Base-by-base conservation (phyloP, 1,140 invertebrate species). In the Rhysida immarginata region DNA sequence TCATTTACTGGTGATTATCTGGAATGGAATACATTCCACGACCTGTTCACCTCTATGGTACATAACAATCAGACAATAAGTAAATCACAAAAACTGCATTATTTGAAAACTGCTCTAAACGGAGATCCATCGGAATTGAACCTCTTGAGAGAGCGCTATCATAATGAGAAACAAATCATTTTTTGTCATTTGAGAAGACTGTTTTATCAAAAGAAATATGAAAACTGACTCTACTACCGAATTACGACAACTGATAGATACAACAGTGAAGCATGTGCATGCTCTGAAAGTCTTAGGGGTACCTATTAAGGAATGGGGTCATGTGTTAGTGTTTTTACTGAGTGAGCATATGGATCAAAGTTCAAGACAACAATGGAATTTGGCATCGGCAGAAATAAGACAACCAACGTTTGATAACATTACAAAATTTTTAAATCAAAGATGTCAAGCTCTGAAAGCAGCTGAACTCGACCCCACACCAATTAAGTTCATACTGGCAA, bases 21-120 rank as follows among this genome's bases (percentile, higher is more conserved):
- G 1, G 58, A 59, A 14, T 59, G 58, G 58, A 43, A 29, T 1
- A 26, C 58, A 24, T 59, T 59, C 25, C 35, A 46, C 21, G 58
- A 59, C 35, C 35, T 54, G 2, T 59, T 54, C 29, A 26, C 24
- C 2, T 26, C 55, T 13, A 49, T 20, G 1, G 25, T 59, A 14
- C 58, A 59, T 23, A 46, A 27, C 23, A 54, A 57, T 14, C 5
- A 1, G 2, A 18, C n/a, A 24, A 41, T 57, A 18, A 21, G 21
- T 25, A 52, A 45, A 25, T 49, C 27, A 3, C 52, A 59, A 27
- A 57, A 57, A 24, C 29, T 57, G 1, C 51, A 53, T n/a, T 57
- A 59, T 25, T 41, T 59, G 26, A 49, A 44, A 42, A 14, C 42
- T 8, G 2, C 26, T 2, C 2, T 59, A 13, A 42, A 45, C 2